phyloP scores from a whole-genome alignment of 1,140 invertebrate genomes.

The Drosophila pruinosa region DNA sequence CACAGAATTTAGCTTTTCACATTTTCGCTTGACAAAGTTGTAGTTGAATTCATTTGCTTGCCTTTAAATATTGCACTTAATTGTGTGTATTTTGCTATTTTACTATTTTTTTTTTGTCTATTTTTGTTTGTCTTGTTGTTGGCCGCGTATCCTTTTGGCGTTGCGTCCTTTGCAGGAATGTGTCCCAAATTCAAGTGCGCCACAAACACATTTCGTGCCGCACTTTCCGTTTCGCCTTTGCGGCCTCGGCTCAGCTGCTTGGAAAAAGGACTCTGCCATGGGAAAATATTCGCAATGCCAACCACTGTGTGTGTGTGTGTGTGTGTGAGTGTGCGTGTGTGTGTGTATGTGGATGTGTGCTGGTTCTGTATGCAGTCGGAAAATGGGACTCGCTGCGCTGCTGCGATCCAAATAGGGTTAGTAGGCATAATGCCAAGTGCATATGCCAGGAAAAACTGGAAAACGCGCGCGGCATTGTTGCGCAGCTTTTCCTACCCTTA shows the following conservation, averaged over 20 bases:
- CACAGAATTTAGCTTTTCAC: background rate
- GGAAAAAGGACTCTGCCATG: constrained; percentile 41
- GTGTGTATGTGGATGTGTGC: constrained; percentile 4
- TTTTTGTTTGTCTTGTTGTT: constrained; percentile 12
- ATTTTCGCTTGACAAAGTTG: too few relatives aligned
- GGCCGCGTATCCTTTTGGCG: constrained; percentile 33
- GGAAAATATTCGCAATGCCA: constrained; percentile 54
- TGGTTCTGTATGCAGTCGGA: constrained; percentile 50
- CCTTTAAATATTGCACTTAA: background rate
- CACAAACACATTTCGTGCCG: constrained; percentile 67
- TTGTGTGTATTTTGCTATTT: background rate
- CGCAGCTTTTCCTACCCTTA: constrained; percentile 76
- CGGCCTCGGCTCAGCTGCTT: constrained; percentile 40
- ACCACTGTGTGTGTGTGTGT: background rate
- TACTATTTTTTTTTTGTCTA: constrained; percentile 33
- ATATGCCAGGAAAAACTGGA: constrained; percentile 80
- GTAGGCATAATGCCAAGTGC: constrained; percentile 83
- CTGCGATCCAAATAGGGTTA: constrained; percentile 83
- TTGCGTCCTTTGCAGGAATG: constrained; percentile 78
- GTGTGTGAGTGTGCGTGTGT: background rate
- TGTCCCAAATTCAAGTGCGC: constrained; percentile 80
- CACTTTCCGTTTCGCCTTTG: constrained; percentile 72
- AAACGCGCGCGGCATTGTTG: constrained; percentile 53
- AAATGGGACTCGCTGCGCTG: constrained; percentile 82
- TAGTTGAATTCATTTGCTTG: too few relatives aligned